Percentiles rank a stretch among this genome's conserved stretches.
Evolutionary conservation across 2,797 vertebrate species (phyloP).

Genomic region (Phyllotis vaccarum): DNA sequence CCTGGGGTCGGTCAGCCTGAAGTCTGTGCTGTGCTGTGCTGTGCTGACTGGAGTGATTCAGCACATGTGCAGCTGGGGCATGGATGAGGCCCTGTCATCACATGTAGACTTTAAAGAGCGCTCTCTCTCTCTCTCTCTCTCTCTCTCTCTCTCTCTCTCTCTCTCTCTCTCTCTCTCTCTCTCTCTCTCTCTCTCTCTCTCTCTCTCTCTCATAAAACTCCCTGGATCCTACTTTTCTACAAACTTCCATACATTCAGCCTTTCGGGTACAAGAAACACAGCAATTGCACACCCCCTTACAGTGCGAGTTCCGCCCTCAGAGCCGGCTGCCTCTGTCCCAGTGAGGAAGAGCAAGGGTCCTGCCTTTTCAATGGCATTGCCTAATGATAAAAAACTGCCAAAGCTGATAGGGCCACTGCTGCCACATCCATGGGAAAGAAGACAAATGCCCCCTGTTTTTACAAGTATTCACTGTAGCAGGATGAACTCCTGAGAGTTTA

Average conservation of each 20-base stretch:
- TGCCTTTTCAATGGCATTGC: not conserved
- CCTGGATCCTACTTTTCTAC: not conserved
- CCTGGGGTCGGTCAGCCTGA: not conserved
- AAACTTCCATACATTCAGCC: not conserved
- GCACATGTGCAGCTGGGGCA: not conserved
- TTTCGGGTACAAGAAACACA: not conserved
- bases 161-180: too few species aligned
- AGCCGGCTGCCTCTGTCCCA: not conserved
- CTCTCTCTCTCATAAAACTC: too few species aligned
- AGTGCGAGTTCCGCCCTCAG: not conserved
- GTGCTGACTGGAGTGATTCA: not conserved
- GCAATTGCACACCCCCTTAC: not conserved
- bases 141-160: too few species aligned
- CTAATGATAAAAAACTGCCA: not conserved
- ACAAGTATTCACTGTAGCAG: not conserved
- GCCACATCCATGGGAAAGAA: not conserved
- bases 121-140: too few species aligned
- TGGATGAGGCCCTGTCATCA: not conserved
- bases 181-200: too few species aligned
- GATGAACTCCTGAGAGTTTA: not conserved
- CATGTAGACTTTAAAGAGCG: too few species aligned
- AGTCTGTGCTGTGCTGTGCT: not conserved
- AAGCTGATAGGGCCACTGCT: not conserved
- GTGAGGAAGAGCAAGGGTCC: not conserved
- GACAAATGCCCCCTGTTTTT: not conserved